Percentiles rank a stretch among this genome's conserved stretches.
These are phyloP conservation scores for Papilio glaucus DNA, from an alignment of 1,140 invertebrate species.

Conservation along the genomic window DNA sequence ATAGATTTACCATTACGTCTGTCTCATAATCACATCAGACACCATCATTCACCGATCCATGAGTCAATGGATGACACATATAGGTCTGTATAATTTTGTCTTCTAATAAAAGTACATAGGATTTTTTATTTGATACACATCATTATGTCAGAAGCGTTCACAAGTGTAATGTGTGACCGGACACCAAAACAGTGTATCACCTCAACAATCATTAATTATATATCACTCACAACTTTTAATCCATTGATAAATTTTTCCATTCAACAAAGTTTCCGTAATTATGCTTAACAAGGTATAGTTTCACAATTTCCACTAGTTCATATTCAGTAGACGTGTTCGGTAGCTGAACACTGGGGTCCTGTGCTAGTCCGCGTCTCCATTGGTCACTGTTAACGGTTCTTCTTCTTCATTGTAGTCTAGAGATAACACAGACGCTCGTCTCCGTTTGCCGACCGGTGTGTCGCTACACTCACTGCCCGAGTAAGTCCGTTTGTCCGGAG, in stretches of 20 bases:
- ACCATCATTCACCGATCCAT: slow-evolving; percentile 73
- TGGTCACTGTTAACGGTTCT: slow-evolving; percentile 75
- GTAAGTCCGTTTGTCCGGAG: slow-evolving; percentile 78
- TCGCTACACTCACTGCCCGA: slow-evolving; percentile 80
- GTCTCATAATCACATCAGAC: slow-evolving; percentile 66
- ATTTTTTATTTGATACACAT: slow-evolving; percentile 62
- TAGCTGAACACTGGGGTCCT: slow-evolving; percentile 52
- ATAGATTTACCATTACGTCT: slow-evolving; percentile 68
- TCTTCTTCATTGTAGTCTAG: slow-evolving; percentile 89
- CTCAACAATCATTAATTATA: slow-evolving; percentile 41
- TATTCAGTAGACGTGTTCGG: slow-evolving; percentile 51
- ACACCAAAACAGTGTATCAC: slow-evolving; percentile 50
- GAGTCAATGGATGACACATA: slow-evolving; percentile 66
- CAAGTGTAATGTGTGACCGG: slow-evolving; percentile 48
- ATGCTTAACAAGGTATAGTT: slow-evolving; percentile 43
- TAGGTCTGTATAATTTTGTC: slow-evolving; percentile 62
- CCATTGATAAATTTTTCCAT: slow-evolving; percentile 51
- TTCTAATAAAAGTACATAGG: slow-evolving; percentile 73
- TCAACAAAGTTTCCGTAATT: slow-evolving; percentile 50
- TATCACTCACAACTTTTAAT: slow-evolving; percentile 59
- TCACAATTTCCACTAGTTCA: slow-evolving; percentile 59
- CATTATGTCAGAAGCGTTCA: slow-evolving; percentile 61
- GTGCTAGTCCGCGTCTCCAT: slow-evolving; percentile 79
- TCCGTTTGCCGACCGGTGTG: slow-evolving; percentile 82
- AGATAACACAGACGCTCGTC: slow-evolving; percentile 87